Base-by-base conservation (phyloP, 2,797 vertebrate genomes). In the Gila robusta region DNA sequence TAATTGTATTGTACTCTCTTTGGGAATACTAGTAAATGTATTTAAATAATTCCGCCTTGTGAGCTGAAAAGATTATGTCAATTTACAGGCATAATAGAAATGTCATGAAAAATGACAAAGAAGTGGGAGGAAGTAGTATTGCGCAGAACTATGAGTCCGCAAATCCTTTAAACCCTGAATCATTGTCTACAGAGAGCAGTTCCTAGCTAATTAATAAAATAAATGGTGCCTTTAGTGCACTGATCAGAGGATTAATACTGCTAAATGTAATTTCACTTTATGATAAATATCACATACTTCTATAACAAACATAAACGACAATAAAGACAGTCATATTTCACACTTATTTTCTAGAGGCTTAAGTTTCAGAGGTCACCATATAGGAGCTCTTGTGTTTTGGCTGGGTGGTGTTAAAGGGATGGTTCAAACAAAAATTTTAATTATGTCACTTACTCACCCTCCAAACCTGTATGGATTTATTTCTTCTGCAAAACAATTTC, bases 1-100 rank as follows among this genome's bases (percentile, higher is more conserved):
- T 97, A 96, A 94, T 97, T 96, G 94, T 97, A 96, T 97, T 97
- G 96, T 96, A 96, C 94, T 94, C 96, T 91, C 91, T 94, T 91
- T 93, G 95, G 97, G 95, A 96, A 94, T 91, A 93, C 87, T 87
- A 90, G 91, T 86, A 94, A 90, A 92, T 94, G 95, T 95, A 93
- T 95, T 96, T 96, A 96, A 96, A 96, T 95, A 95, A 94, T 93
- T 92, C 88, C 81, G 90, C 88, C 80, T 92, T 83, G 91, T 86
- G 89, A 91, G 89, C 89, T 87, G 90, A 91, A 93, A 62, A 93
- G 94, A 94, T 95, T 92, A 91, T 93, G 93, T 95, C 93, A 92
- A 88, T 87, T 93, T 94, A 90, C 91, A 90, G 90, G 67, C 91
- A 93, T 95, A 95, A 96, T 95, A 94, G 94, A 92, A 90, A 89